Evolutionary conservation across 2,113 vertebrate genomes (phyloP), one percentile per base, ranked within the genome.

Genomic region (Epinephelus cyanopodus): DNA sequence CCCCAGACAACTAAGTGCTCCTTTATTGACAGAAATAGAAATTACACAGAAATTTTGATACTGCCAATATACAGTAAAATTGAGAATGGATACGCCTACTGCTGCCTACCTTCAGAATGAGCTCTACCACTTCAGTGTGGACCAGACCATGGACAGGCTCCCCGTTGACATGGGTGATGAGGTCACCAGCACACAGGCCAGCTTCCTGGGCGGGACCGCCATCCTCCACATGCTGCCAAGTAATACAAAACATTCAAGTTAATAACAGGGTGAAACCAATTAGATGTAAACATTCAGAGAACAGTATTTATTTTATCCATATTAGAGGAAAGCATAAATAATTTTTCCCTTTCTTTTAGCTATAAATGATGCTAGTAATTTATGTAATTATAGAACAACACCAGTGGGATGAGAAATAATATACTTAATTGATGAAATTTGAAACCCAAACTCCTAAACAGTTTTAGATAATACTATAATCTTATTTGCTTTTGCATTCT

Each of bases 141-240:
- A 98, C 97, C 92, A 99, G 93, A 56, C 97, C 97, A 0, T 99
- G 97, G 37, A 99, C 97, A 0, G 97, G 94, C 84, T 99, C 97
- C 29, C 97, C 97, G 2, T 99, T 99, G 79, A 98, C 97, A n/a
- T 99, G 97, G n/a, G 97, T 99, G 92, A 99, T 99, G 87, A 99
- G 97, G 92, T 99, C 97, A 25, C 97, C 97, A 0, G 97, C 97
- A 73, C 96, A 97, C 12, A 99, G 95, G 8, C 97, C 96, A 0
- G 97, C 97, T 86, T 98, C 97, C 70, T 99, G 97, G 42, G 97
- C 97, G 0, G 97, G 97, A 11, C 97, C 97, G 0, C 96, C 96
- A 0, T 98, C 97, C 75, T 99, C 97, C 53, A 99, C 97, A 27
- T 99, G 97, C 97, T 99, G 91, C 33, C n/a, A 84, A 73, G 6